Conservation (phyloP, 2,888 invertebrate genomes). For the Scaeva pyrastri region DNA sequence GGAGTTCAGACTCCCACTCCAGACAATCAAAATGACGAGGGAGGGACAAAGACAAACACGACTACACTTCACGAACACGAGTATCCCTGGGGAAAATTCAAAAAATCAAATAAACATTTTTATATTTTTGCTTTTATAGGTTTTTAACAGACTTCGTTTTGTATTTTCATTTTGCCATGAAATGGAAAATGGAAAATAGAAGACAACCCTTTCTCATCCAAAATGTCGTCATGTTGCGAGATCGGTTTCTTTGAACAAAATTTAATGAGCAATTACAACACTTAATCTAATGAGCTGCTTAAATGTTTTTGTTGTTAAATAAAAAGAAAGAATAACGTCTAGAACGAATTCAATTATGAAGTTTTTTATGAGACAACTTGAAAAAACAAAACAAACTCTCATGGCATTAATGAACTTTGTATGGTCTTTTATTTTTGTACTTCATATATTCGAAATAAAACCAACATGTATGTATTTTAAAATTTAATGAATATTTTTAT, state of each 20-base stretch:
- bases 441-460: neutral
- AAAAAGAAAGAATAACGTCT: conserved; percentile 47
- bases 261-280: conserved; percentile 50
- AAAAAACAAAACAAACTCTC: conserved; percentile 8
- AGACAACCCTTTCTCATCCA: conserved; percentile 47
- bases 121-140: conserved; percentile 44
- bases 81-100: conserved; percentile 50
- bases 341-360: conserved; percentile 27
- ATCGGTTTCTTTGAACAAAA: conserved; percentile 53
- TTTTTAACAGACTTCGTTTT: conserved; percentile 36
- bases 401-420: conserved; percentile 7
- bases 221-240: conserved; percentile 27
- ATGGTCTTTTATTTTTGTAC: too few species aligned
- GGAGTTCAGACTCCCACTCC: too few species aligned
- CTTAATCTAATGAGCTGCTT: conserved; percentile 35
- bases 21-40: neutral
- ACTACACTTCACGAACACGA: too few species aligned
- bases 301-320: conserved; percentile 3
- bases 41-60: conserved; percentile 17
- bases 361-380: conserved; percentile 36
- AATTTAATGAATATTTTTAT: neutral
- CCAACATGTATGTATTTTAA: neutral
- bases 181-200: too few species aligned
- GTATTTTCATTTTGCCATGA: neutral
- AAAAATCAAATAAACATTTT: conserved; percentile 42